Evolutionary conservation across 2,113 vertebrate genomes (phyloP), one percentile per base, ranked within the genome.

Genomic region (Falcunculus frontatus): DNA sequence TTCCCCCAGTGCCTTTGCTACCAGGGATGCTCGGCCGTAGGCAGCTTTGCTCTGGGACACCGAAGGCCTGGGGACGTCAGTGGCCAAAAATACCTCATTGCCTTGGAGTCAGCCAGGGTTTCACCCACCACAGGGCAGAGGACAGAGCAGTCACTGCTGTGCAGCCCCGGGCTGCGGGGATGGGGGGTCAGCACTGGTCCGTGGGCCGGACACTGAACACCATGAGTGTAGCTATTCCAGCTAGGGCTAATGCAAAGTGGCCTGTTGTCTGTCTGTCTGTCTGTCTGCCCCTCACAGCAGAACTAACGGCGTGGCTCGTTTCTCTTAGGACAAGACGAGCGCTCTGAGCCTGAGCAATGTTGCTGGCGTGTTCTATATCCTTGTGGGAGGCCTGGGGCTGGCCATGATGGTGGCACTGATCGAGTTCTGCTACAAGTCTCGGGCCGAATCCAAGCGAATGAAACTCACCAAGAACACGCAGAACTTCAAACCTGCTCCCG

Each of bases 401-500:
- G 99, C 99, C 98, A 99, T 99, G 99, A 99, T 99, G 99, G 99
- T 99, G 98, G 99, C 99, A 86, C 98, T 99, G 97, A 99, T 99
- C 98, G 99, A 99, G 98, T 99, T 99, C 98, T 99, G 99, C 99
- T 99, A 99, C 99, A 99, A 99, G 97, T 99, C 99, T 90, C 98
- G 99, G 84, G 99, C 99, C 93, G 99, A 99, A 98, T 99, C 99
- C 98, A 99, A 99, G 98, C 97, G 99, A 98, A 99, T 99, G 98
- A 99, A 99, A 99, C 98, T 99, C 97, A 99, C 99, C 98, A 99
- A 99, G 99, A 99, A 99, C 98, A 98, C 99, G 82, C 99, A 99
- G 98, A 99, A 99, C 98, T 99, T 99, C 99, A 99, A 99, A 98
- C 99, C 99, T 75, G 97, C 99, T 97, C 99, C 99, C 30, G 98